A percentile compares a stretch with the other conserved stretches of the same genome.
phyloP scores from a whole-genome alignment of 1,140 invertebrate genomes.

The Probaryconus sp. region DNA sequence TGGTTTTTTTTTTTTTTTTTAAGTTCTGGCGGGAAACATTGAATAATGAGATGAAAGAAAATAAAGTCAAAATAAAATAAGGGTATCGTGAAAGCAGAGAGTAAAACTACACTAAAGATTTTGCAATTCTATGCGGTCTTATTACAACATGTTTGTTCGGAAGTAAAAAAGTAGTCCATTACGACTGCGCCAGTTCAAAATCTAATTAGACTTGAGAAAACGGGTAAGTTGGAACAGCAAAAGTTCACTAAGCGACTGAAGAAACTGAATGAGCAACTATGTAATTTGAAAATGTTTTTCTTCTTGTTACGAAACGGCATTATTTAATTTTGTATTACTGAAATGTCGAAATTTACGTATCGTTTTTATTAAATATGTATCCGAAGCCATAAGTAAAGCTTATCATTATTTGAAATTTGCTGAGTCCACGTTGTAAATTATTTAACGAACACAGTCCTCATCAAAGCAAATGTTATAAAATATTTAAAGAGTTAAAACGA shows the following conservation, averaged over 20 bases:
- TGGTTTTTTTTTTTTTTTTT: background rate
- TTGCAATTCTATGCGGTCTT: constrained; percentile 42
- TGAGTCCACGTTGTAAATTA: too few relatives aligned
- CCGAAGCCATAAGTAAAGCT: too few relatives aligned
- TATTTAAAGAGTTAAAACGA: too few relatives aligned
- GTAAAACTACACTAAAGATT: constrained; percentile 27
- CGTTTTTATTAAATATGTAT: too few relatives aligned
- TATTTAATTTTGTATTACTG: too few relatives aligned
- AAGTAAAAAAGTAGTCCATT: constrained; percentile 51
- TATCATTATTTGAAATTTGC: too few relatives aligned
- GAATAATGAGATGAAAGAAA: background rate
- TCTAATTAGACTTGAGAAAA: constrained; percentile 51
- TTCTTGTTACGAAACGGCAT: constrained; percentile 5
- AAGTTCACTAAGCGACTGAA: constrained; percentile 46
- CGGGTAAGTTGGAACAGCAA: constrained; percentile 49
- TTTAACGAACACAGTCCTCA: too few relatives aligned
- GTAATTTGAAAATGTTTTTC: constrained; percentile 42
- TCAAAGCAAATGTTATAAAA: too few relatives aligned
- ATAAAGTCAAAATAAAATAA: constrained; percentile 13
- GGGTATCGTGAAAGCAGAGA: constrained; percentile 11
- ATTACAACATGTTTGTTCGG: constrained; percentile 41
- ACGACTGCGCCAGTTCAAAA: constrained; percentile 42
- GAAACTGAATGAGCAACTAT: constrained; percentile 45
- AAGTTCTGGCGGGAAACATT: background rate
- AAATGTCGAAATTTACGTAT: background rate